Evolutionary conservation across 2,113 vertebrate genomes (phyloP).

Genomic region (Pagrus major): DNA sequence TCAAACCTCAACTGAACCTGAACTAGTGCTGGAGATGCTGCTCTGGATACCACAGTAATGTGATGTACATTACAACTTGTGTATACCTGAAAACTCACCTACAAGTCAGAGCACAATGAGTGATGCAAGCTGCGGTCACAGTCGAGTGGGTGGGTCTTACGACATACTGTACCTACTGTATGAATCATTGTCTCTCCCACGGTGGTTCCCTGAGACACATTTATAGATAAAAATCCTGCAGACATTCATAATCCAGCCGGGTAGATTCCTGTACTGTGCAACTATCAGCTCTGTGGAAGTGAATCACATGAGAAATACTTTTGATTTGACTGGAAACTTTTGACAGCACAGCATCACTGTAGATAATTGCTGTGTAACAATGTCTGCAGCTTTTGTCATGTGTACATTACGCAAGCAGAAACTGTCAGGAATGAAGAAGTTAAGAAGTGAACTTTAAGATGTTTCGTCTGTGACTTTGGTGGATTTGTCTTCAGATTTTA

Average conservation of each 20-base stretch:
- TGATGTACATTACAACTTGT: background rate
- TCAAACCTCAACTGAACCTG: background rate
- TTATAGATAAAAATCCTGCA: background rate
- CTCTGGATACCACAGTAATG: background rate
- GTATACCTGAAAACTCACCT: background rate
- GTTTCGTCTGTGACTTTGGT: too few species aligned
- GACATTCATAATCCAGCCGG: background rate
- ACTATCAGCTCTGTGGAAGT: background rate
- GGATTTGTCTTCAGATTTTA: too few species aligned
- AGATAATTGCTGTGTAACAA: background rate
- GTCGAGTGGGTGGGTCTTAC: background rate
- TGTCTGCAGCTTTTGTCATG: background rate
- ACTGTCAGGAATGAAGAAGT: background rate
- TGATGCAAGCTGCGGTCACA: background rate
- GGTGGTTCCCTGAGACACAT: background rate
- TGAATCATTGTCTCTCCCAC: conserved; percentile 4
- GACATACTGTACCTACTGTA: background rate
- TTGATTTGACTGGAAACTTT: background rate
- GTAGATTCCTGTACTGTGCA: conserved; percentile 19
- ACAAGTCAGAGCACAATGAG: background rate
- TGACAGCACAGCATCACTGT: background rate
- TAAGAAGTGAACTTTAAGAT: background rate
- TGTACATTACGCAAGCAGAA: background rate
- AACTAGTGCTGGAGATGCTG: background rate
- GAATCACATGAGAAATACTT: conserved; percentile 1